Conservation (phyloP, 2,113 vertebrate genomes). For the human region DNA sequence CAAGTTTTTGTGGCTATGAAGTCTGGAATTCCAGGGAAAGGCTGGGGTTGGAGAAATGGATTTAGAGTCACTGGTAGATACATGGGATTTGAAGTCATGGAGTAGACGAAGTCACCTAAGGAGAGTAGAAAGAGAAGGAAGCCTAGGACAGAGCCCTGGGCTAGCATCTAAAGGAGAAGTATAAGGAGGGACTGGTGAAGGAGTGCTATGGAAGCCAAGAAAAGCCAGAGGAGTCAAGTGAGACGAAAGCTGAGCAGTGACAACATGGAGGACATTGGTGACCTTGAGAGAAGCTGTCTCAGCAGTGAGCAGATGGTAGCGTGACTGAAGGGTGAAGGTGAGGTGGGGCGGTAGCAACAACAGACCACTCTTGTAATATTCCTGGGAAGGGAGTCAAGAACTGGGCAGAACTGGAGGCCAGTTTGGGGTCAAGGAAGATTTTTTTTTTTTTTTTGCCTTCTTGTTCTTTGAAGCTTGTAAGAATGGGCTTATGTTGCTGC, state of each 20-base stretch:
- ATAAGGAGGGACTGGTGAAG: neutral
- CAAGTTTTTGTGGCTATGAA: neutral
- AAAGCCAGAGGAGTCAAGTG: neutral
- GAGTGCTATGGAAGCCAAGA: neutral
- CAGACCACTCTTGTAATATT: neutral
- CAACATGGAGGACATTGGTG: neutral
- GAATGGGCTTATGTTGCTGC: neutral
- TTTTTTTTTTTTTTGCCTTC: no score
- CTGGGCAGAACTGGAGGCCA: neutral
- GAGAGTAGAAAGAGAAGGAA: neutral
- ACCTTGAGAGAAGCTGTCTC: neutral
- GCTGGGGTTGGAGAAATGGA: no score
- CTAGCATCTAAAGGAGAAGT: neutral
- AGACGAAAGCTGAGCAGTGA: neutral
- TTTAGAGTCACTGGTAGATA: neutral
- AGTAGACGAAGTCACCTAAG: neutral
- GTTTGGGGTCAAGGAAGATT: no score
- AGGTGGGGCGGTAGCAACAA: neutral
- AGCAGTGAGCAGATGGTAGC: neutral
- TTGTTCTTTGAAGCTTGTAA: neutral
- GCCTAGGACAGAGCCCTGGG: neutral
- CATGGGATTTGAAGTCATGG: neutral
- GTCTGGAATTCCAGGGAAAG: neutral
- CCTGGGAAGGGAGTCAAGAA: neutral
- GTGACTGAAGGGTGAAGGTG: neutral